Conservation (phyloP, 1,140 invertebrate genomes). For the Brachionus rubens region DNA sequence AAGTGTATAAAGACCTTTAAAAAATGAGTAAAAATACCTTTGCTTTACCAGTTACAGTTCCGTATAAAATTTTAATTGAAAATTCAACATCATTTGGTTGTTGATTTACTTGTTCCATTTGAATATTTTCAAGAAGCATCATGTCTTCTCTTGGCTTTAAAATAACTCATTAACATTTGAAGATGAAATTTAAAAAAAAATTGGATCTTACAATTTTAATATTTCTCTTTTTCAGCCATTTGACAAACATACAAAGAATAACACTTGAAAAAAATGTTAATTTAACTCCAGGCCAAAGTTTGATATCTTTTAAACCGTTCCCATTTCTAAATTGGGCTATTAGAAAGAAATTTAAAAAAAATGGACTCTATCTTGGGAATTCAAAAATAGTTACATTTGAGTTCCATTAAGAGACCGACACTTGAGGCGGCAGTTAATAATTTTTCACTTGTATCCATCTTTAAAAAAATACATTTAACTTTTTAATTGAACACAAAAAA, state of each 20-base stretch:
- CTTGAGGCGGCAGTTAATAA: constrained; percentile 10
- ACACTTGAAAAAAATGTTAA: constrained; percentile 17
- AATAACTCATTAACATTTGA: too few relatives aligned
- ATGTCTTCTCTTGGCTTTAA: constrained; percentile 15
- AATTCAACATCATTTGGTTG: neutral
- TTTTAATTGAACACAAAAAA: neutral
- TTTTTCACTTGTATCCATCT: constrained; percentile 24
- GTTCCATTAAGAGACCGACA: neutral
- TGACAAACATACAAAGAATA: constrained; percentile 12
- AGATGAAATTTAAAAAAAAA: neutral
- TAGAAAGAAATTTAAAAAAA: neutral
- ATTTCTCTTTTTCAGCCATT: constrained; percentile 24
- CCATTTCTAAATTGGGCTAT: neutral
- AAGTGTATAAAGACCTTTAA: too few relatives aligned
- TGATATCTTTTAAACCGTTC: neutral
- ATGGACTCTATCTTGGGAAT: neutral
- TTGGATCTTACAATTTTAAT: neutral
- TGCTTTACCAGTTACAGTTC: constrained; percentile 29
- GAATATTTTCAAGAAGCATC: too few relatives aligned
- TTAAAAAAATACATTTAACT: neutral
- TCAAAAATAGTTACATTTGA: neutral
- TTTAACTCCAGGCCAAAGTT: constrained; percentile 16
- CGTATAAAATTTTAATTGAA: constrained; percentile 30
- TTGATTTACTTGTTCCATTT: neutral
- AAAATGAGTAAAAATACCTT: too few relatives aligned